A percentile compares a stretch with the other conserved stretches of the same genome.
Evolutionary conservation across 2,113 vertebrate genomes (phyloP).

Genomic region (Pseudorectes ferrugineus): DNA sequence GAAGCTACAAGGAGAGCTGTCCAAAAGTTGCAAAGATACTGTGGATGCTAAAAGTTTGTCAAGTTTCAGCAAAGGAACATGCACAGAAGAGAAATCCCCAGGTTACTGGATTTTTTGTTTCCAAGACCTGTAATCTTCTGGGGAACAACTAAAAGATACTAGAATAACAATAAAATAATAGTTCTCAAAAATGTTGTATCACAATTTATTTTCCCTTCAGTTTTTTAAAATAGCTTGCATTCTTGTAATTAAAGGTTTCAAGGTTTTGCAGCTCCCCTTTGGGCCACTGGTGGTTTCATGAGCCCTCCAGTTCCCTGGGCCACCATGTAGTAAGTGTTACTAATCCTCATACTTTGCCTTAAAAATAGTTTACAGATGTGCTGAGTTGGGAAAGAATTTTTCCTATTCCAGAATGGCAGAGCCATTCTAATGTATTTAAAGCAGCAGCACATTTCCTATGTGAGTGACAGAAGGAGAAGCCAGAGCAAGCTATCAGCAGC

Average conservation of each 20-base stretch:
- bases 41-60: not conserved
- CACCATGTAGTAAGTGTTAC: not conserved
- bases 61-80: not conserved
- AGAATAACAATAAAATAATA: not conserved
- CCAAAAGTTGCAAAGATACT: not conserved
- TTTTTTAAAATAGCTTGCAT: not conserved
- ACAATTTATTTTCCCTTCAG: not conserved
- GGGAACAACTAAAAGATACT: not conserved
- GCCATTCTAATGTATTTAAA: not conserved
- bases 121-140: not conserved
- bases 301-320: not conserved
- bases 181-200: not conserved
- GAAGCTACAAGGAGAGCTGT: not conserved
- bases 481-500: not conserved
- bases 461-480: not conserved
- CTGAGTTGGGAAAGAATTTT: not conserved
- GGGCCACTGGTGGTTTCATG: not conserved
- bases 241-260: not conserved
- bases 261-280: not conserved
- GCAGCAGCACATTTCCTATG: not conserved
- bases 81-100: not conserved
- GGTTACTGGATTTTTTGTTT: not conserved
- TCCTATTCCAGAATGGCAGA: not conserved
- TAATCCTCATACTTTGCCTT: not conserved
- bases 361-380: not conserved